Base-by-base conservation (phyloP, 2,888 invertebrate species). In the Acleris cristana region DNA sequence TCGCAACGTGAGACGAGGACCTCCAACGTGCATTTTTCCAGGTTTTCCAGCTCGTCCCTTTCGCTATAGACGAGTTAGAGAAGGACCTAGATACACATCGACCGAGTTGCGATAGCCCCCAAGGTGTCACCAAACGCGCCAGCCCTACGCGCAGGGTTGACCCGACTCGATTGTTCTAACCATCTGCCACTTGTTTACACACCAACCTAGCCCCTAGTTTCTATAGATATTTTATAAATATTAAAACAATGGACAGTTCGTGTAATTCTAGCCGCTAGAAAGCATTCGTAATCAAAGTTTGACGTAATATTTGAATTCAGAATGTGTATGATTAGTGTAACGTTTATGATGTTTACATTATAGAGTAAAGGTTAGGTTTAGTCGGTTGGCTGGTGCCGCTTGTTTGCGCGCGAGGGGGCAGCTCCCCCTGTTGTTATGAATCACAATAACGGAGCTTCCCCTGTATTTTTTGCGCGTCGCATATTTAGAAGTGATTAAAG, bases 401-500 rank as follows among this genome's bases (percentile, higher is more conserved):
- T 58, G 63, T 67, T 62, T 58, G 19, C 30, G n/a, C 44, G 49
- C 51, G 14, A 40, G 58, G 63, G 21, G 51, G 64, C 30, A 59
- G 40, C 40, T 73, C 59, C 65, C 49, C 73, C 73, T 74, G 78
- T 77, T 78, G 88, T 88, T 89, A 90, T 92, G 90, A 92, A 92
- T 90, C 91, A 92, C 91, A 92, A 91, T 91, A 90, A 84, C 87
- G 86, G 83, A 81, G 84, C 83, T 81, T 80, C 83, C 80, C 78
- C 78, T 80, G 84, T 87, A 88, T 89, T 90, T 90, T 90, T 89
- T 87, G 80, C 86, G 78, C 76, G 78, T 79, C 79, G 82, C 83
- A 88, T 90, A 90, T 88, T 90, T 86, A 87, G 87, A 86, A 85
- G 88, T 89, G 90, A 92, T 91, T 91, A 92, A 91, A 86, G 81